Conservation (phyloP, 2,113 vertebrate genomes). For the Copsychus sechellarum region DNA sequence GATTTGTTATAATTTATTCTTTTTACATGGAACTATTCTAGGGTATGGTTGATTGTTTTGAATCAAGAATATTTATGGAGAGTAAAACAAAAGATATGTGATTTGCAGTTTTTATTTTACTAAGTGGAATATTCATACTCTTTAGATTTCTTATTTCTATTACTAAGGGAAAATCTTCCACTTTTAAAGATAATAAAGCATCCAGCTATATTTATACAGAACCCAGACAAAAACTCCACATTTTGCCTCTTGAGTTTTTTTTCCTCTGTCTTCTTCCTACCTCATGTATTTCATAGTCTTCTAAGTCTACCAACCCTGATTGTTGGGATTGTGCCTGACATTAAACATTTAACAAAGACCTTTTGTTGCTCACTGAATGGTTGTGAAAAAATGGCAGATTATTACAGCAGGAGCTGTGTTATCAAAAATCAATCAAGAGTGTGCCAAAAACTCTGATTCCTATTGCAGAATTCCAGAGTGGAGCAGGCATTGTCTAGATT, state of each 20-base stretch:
- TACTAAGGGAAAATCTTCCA: neutral
- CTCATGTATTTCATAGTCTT: neutral
- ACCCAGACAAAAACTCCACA: neutral
- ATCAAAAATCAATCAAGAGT: conserved; percentile 8
- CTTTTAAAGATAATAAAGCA: neutral
- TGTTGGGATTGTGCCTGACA: neutral
- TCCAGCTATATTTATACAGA: neutral
- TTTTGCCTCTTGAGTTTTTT: neutral
- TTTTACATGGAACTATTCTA: neutral
- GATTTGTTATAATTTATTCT: neutral
- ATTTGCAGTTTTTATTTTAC: neutral
- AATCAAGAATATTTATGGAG: neutral
- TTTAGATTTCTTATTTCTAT: neutral
- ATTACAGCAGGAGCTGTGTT: conserved; percentile 21
- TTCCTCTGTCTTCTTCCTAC: neutral
- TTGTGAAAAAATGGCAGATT: conserved; percentile 37
- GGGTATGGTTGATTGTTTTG: neutral
- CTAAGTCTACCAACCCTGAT: neutral
- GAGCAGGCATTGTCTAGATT: neutral
- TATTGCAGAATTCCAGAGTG: neutral
- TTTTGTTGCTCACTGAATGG: conserved; percentile 14
- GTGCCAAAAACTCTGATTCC: neutral
- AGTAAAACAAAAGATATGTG: neutral
- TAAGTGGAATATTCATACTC: neutral
- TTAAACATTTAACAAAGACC: conserved; percentile 21